These are phyloP conservation scores for Tragulus kanchil DNA, from an alignment of 2,113 vertebrate species.

Conservation along the genomic window DNA sequence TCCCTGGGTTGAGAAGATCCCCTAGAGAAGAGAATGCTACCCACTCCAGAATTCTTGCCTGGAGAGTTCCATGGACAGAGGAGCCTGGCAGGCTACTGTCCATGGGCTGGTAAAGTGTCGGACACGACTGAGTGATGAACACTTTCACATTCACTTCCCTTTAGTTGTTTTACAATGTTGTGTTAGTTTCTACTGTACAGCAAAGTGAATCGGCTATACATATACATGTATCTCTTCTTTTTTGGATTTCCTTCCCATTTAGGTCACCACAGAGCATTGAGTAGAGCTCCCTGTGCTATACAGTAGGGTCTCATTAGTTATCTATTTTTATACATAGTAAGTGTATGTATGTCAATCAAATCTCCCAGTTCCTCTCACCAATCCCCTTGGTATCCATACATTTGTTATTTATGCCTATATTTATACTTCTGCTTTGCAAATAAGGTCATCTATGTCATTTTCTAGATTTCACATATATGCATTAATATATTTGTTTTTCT, in stretches of 20 bases:
- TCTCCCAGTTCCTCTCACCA: neutral
- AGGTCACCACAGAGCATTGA: neutral
- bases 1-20: neutral
- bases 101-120: neutral
- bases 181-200: neutral
- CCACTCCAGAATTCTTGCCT: neutral
- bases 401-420: neutral
- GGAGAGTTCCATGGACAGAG: neutral
- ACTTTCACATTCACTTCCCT: neutral
- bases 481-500: neutral
- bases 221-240: neutral
- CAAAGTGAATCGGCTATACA: neutral
- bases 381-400: neutral
- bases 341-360: neutral
- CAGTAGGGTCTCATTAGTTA: neutral
- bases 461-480: neutral
- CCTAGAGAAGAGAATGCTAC: neutral
- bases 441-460: neutral
- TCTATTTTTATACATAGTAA: neutral
- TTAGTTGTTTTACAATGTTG: accelerated
- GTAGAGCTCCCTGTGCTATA: neutral
- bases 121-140: neutral
- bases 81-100: neutral
- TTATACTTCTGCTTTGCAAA: neutral
- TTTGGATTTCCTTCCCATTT: neutral